phyloP scores from a whole-genome alignment of 2,797 vertebrate genomes.

The Zonotrichia albicollis region DNA sequence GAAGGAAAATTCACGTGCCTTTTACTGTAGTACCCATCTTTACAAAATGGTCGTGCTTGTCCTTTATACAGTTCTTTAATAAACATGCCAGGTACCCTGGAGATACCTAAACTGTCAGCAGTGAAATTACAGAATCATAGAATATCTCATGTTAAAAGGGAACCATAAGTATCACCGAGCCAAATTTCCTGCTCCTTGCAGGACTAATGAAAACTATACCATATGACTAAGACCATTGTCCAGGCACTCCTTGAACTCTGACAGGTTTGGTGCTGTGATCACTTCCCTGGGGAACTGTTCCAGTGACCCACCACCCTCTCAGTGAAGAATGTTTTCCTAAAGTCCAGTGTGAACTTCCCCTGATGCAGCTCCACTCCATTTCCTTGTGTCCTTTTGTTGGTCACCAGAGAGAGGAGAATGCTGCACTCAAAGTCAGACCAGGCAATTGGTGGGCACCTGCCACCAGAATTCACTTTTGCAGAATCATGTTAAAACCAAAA shows the following conservation, averaged over 20 bases:
- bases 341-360: neutral
- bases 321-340: neutral
- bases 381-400: neutral
- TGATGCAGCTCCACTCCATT: neutral
- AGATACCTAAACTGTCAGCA: neutral
- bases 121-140: neutral
- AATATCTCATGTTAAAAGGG: neutral
- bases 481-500: neutral
- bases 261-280: neutral
- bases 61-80: neutral
- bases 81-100: neutral
- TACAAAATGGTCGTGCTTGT: neutral
- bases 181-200: neutral
- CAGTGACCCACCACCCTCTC: neutral
- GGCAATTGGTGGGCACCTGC: neutral
- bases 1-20: neutral
- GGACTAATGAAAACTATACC: neutral
- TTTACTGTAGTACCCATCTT: neutral
- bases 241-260: neutral
- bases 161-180: rapidly evolving
- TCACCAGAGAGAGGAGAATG: neutral
- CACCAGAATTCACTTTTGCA: neutral
- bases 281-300: neutral
- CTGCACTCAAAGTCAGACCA: neutral
- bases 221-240: neutral